phyloP scores from a whole-genome alignment of 2,888 invertebrate genomes.

The Spodoptera exigua region DNA sequence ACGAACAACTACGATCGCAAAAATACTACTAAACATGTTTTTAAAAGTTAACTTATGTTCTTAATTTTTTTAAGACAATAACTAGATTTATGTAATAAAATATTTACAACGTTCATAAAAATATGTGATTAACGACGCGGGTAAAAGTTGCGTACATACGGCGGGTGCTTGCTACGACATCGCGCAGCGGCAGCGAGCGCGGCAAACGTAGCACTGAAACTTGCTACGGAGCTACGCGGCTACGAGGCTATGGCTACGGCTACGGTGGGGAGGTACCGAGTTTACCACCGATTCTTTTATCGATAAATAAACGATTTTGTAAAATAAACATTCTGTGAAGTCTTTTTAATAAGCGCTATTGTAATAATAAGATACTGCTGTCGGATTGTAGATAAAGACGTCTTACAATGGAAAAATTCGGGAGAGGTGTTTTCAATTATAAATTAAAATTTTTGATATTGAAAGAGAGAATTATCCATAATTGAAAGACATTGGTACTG shows the following conservation, averaged over 20 bases:
- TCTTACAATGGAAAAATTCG: constrained; percentile 7
- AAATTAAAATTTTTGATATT: too few relatives aligned
- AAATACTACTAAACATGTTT: constrained; percentile 13
- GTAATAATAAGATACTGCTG: constrained; percentile 19
- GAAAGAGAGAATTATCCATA: too few relatives aligned
- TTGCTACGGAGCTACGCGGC: constrained; percentile 64
- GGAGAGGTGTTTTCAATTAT: background rate
- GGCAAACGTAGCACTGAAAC: constrained; percentile 78
- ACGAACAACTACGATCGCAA: constrained; percentile 2
- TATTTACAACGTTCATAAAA: constrained; percentile 79
- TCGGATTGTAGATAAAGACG: constrained; percentile 11
- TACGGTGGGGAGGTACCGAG: constrained; percentile 53
- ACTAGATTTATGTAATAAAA: constrained; percentile 47
- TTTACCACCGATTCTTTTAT: constrained; percentile 46
- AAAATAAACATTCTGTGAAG: constrained; percentile 35
- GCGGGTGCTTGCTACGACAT: constrained; percentile 57
- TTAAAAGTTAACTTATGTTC: constrained; percentile 12
- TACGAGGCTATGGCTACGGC: constrained; percentile 59
- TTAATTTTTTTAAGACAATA: constrained; percentile 19
- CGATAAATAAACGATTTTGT: constrained; percentile 52
- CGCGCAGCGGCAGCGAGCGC: constrained; percentile 72
- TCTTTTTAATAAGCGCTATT: constrained; percentile 35
- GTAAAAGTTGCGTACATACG: constrained; percentile 69
- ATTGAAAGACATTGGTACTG: too few relatives aligned
- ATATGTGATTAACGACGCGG: constrained; percentile 74